Percentiles rank a stretch among this genome's conserved stretches.
Conservation (phyloP, 2,113 vertebrate species). For the Syngnathus scovelli region DNA sequence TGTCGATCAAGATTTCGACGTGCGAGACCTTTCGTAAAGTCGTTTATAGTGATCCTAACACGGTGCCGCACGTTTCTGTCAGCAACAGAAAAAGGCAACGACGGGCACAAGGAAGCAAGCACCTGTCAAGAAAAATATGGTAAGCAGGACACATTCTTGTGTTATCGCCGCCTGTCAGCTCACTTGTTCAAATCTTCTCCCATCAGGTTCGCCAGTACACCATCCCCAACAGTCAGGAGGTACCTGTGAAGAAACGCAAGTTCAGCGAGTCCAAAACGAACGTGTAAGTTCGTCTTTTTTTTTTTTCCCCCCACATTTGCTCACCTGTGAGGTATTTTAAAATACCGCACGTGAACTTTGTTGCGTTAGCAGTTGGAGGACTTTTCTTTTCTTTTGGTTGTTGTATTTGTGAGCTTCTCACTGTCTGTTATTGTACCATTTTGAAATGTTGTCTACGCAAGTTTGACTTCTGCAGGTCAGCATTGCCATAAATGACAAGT, state of each 20-base stretch:
- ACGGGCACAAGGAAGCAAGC: conserved; percentile 8
- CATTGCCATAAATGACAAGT: conserved; percentile 14
- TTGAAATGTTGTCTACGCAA: background rate
- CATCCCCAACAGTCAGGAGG: conserved; percentile 77
- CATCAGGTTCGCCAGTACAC: conserved; percentile 68
- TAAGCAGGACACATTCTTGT: conserved; percentile 16
- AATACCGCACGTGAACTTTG: background rate
- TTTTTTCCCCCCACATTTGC: no score
- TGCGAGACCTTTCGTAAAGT: background rate
- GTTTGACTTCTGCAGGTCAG: conserved; percentile 6
- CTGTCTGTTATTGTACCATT: background rate
- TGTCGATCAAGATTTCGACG: background rate
- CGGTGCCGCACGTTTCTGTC: background rate
- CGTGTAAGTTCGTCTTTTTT: conserved; percentile 42
- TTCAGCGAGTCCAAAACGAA: conserved; percentile 82
- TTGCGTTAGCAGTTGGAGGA: background rate
- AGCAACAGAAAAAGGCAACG: conserved; percentile 29
- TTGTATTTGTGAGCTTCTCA: background rate
- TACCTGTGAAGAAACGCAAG: conserved; percentile 75
- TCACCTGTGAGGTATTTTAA: background rate
- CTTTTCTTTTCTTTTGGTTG: background rate
- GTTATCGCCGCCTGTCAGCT: conserved; percentile 3
- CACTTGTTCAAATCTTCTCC: background rate
- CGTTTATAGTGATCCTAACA: background rate
- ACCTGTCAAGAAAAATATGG: conserved; percentile 35